Base-by-base conservation (phyloP, 2,888 invertebrate genomes). In the Nasonovia ribisnigri region DNA sequence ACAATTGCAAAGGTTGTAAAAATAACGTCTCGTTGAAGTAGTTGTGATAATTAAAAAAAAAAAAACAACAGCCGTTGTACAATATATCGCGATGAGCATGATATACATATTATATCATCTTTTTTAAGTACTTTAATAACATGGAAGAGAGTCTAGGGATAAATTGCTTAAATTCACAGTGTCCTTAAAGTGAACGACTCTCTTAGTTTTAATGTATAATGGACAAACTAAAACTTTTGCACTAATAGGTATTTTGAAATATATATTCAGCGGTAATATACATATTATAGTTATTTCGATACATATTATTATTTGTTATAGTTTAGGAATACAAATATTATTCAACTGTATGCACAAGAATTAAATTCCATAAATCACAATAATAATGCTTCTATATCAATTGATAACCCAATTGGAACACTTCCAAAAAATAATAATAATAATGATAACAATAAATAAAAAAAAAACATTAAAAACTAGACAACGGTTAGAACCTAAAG, bases 361-460 rank as follows among this genome's bases (percentile, higher is more conserved):
- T 26, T 26, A 8, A 57, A 26, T 29, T 16, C 48, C 29, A 92
- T 67, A 77, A 67, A 92, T 88, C 67, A 88, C 77, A 57, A 57
- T 57, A 57, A 48, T 84, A 48, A 90, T 48, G 29, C 13, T 54
- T 5, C 67, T 43, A 42, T 57, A 42, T 57, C 88, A 42, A 92
- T 92, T 77, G 88, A 88, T 51, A 51, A 91, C 67, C 67, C 67
- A n/a, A 42, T 46, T 92, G 92, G 92, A 92, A 48, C 29, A 46
- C 20, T 60, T 5, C 91, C 91, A 86, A 93, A 84, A 90, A 36
- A n/a, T n/a, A 84, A 36, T 13, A 86, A 91, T 90, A 84, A 93
- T 48, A 84, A 77, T 77, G 36, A 77, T 77, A 92, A 93, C 84
- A 43, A 67, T 87, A 29, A 91, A 86, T 46, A 42, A 42, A 46